These are phyloP conservation scores for Agapetus fuscipes DNA, from an alignment of 2,888 invertebrate species.

Conservation along the genomic window DNA sequence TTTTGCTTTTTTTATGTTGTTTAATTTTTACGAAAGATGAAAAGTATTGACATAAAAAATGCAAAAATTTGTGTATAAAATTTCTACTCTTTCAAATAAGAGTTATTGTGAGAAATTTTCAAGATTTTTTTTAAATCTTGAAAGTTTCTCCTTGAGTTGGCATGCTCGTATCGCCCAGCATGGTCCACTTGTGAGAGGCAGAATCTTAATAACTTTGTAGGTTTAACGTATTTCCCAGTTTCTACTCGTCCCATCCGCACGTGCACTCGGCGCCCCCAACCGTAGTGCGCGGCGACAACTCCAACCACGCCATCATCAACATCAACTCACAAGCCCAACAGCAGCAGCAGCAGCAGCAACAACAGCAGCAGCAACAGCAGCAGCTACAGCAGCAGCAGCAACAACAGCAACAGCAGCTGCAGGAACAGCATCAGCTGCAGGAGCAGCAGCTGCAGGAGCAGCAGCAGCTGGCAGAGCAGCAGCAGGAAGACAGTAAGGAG, in stretches of 20 bases:
- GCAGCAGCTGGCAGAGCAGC: no score
- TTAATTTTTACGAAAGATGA: no score
- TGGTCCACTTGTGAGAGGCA: neutral
- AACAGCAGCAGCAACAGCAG: constrained; percentile 43
- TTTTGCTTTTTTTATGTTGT: no score
- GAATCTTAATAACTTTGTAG: constrained; percentile 15
- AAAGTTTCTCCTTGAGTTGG: no score
- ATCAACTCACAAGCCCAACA: constrained; percentile 33
- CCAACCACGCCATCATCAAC: constrained; percentile 37
- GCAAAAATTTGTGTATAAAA: no score
- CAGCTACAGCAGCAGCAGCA: constrained; percentile 42
- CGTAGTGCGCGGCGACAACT: constrained; percentile 36
- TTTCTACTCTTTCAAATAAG: no score
- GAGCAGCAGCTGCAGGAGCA: constrained; percentile 35
- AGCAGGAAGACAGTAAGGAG: constrained; percentile 18
- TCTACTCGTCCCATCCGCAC: constrained; percentile 41
- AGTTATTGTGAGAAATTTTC: no score
- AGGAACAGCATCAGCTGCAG: constrained; percentile 24
- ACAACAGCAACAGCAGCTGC: constrained; percentile 41
- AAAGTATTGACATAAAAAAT: no score
- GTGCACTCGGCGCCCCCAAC: constrained; percentile 40
- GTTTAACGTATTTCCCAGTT: constrained; percentile 31
- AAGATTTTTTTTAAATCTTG: no score
- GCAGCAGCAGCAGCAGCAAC: constrained; percentile 33
- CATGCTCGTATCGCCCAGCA: no score